Conservation (phyloP, 1,140 invertebrate genomes). For the Amyelois transitella region DNA sequence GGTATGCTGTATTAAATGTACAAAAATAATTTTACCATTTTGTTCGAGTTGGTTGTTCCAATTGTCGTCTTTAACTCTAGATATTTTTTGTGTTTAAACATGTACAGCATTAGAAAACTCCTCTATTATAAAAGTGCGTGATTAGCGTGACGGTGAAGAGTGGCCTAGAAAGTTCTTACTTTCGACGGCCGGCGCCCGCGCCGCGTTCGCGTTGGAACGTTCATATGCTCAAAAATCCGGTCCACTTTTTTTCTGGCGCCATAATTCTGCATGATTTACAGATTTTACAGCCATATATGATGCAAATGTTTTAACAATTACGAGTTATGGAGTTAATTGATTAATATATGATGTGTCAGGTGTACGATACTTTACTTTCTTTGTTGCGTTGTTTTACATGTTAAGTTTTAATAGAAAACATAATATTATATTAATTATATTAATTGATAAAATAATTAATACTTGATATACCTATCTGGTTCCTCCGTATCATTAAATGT, state of each 20-base stretch:
- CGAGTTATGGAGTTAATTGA: not conserved
- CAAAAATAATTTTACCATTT: too few species aligned
- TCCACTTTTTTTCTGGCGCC: slow-evolving; percentile 35
- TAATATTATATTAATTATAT: too few species aligned
- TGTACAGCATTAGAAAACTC: slow-evolving; percentile 39
- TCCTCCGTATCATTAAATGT: too few species aligned
- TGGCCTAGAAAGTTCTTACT: slow-evolving; percentile 64
- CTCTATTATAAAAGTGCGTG: slow-evolving; percentile 49
- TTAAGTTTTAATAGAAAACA: too few species aligned
- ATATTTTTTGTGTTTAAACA: not conserved
- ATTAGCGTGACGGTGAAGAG: slow-evolving; percentile 52
- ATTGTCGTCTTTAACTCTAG: not conserved
- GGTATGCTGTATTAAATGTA: too few species aligned
- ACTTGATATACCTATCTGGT: too few species aligned
- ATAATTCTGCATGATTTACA: not conserved
- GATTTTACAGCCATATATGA: slow-evolving; percentile 3
- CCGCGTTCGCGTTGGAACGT: slow-evolving; percentile 15
- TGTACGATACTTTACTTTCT: too few species aligned
- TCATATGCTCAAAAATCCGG: slow-evolving; percentile 53
- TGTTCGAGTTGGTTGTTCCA: not conserved
- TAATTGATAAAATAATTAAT: too few species aligned
- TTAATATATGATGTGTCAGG: too few species aligned
- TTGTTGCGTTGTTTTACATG: too few species aligned
- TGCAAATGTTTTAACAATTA: not conserved
- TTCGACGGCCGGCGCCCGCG: slow-evolving; percentile 37